Percentiles rank a stretch among this genome's conserved stretches.
Evolutionary conservation across 2,113 vertebrate species (phyloP).

Genomic region (Triplophysa dalaica): DNA sequence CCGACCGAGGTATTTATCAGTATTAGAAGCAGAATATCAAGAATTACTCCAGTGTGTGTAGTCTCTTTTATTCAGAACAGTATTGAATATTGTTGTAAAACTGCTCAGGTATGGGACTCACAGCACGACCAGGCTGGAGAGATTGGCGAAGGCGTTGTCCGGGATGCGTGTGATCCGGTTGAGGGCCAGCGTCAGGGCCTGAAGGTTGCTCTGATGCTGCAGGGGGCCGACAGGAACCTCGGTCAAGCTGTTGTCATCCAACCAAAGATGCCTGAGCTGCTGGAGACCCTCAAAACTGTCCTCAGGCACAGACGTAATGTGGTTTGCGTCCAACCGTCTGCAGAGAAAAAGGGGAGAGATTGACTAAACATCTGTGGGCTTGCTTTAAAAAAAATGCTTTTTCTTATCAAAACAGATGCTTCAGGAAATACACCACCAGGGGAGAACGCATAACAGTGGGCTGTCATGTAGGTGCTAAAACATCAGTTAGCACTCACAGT

Average conservation of each 20-base stretch:
- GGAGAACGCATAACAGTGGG: neutral
- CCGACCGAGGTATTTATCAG: constrained; percentile 18
- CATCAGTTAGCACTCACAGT: constrained; percentile 38
- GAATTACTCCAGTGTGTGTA: neutral
- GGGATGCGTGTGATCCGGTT: constrained; percentile 90
- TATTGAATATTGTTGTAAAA: neutral
- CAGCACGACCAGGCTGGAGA: constrained; percentile 94
- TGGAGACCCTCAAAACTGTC: constrained; percentile 92
- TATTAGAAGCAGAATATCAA: constrained; percentile 7
- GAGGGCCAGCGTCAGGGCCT: constrained; percentile 91
- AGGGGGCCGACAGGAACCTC: constrained; percentile 86
- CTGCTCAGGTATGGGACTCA: constrained; percentile 71
- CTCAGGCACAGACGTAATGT: constrained; percentile 88
- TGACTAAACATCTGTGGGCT: neutral
- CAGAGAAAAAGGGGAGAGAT: neutral
- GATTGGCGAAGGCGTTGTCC: constrained; percentile 91
- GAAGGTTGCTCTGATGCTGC: constrained; percentile 88
- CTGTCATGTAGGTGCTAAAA: constrained; percentile 42
- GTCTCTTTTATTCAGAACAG: neutral
- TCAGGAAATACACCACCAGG: neutral
- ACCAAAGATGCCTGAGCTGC: constrained; percentile 93
- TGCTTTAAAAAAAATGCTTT: neutral
- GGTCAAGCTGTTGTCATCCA: constrained; percentile 92
- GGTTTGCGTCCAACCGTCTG: constrained; percentile 95
- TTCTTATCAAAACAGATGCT: neutral